Base-by-base conservation (phyloP, 1,140 invertebrate genomes). In the Leptinotarsa defecta region DNA sequence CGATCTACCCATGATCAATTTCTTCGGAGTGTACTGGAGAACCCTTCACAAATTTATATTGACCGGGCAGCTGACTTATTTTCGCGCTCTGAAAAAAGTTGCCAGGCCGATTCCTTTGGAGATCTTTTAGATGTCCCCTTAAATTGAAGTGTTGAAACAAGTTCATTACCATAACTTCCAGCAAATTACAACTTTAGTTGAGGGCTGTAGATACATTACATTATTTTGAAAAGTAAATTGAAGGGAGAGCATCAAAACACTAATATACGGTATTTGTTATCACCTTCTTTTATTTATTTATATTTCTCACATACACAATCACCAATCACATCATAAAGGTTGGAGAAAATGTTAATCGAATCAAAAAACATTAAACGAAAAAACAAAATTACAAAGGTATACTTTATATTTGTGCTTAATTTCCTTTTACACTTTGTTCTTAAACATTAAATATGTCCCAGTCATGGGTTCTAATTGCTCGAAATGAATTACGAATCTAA, bases 391-490 rank as follows among this genome's bases (percentile, higher is more conserved):
- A 27, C 65, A 73, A 77, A 74, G 77, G 65, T 79, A 78, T 52
- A 72, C 73, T 73, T 70, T 77, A 65, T 74, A 73, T 74, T 79
- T 79, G 77, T 78, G 78, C 78, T 75, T 74, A 49, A 34, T 52
- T 77, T 76, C 63, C 63, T 76, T 43, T 43, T 43, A 43, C 34
- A 43, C 72, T 76, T 71, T 57, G 19, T 68, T 78, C 75, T 76
- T 71, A 76, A 68, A 68, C 71, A 71, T 75, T 73, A 75, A 78
- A 69, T 65, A 69, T 68, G 62, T 49, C 67, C 65, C 71, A 71
- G 71, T 71, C n/a, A 70, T 34, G n/a, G 20, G 48, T 79, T 57
- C 62, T 48, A 62, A 78, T 70, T n/a, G 17, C 15, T 68, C 62
- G 17, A 49, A 15, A 68, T 73, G 68, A 15, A 24, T 68, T 57